Evolutionary conservation across 2,797 vertebrate genomes (phyloP).

Genomic region (Smutsia gigantea): DNA sequence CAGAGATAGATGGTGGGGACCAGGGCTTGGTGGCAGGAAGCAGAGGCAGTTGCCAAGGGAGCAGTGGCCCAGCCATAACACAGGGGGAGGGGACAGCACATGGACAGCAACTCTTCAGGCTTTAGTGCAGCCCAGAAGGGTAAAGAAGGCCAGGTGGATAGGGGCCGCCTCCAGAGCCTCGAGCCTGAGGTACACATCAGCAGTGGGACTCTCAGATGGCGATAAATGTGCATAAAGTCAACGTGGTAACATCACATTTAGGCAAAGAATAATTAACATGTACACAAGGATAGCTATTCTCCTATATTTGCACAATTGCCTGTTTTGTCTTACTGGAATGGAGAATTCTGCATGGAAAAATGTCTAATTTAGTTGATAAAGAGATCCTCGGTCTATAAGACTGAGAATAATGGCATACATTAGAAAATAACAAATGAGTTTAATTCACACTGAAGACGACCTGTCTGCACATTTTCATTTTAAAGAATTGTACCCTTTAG

Average conservation of each 20-base stretch:
- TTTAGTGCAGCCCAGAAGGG: background rate
- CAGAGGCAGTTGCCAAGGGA: background rate
- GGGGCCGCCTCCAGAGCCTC: background rate
- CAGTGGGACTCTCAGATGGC: background rate
- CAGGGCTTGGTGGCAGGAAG: background rate
- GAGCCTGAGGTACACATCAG: background rate
- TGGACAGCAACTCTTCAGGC: background rate
- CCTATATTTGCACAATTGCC: background rate
- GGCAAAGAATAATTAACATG: slow-evolving; percentile 31
- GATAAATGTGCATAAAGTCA: slow-evolving; percentile 11
- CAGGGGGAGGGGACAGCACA: background rate
- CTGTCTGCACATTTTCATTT: slow-evolving; percentile 80
- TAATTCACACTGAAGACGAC: slow-evolving; percentile 78
- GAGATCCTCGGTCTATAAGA: slow-evolving; percentile 71
- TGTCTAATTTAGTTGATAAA: slow-evolving; percentile 80
- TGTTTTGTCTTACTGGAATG: slow-evolving; percentile 58
- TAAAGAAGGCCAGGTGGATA: background rate
- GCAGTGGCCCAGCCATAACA: background rate
- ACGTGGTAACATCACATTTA: background rate
- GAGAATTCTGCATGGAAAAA: slow-evolving; percentile 56
- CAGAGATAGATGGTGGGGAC: rapidly evolving
- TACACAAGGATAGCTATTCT: background rate
- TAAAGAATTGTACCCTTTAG: slow-evolving; percentile 81
- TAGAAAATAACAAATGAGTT: slow-evolving; percentile 82
- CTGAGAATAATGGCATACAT: slow-evolving; percentile 76